Conservation (phyloP, 2,888 invertebrate species). For the Thereva unica region DNA sequence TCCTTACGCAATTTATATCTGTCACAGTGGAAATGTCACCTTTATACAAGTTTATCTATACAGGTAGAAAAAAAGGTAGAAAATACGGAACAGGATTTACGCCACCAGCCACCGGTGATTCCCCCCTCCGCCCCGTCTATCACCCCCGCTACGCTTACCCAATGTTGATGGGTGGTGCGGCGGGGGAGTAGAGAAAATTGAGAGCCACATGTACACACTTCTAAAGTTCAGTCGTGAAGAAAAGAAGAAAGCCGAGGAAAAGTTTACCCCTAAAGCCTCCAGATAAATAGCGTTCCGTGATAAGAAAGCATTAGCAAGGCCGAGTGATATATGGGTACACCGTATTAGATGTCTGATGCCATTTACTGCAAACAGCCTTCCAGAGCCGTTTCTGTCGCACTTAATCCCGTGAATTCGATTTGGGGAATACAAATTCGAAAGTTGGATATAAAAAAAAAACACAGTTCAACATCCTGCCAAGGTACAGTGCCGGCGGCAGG, state of each 20-base stretch:
- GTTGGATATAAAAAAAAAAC: neutral
- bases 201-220: conserved; percentile 6
- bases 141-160: no score
- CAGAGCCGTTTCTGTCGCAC: conserved; percentile 25
- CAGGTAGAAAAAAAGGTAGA: neutral
- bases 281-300: conserved; percentile 53
- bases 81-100: neutral
- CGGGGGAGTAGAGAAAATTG: no score
- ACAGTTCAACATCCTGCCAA: neutral
- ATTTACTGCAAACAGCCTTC: conserved; percentile 37
- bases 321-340: conserved; percentile 39
- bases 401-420: conserved; percentile 29
- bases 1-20: conserved; percentile 21
- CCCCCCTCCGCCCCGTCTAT: no score
- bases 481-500: neutral
- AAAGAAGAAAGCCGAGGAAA: conserved; percentile 29
- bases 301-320: conserved; percentile 48
- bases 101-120: no score
- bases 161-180: no score
- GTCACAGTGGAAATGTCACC: conserved; percentile 26
- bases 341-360: conserved; percentile 40
- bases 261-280: conserved; percentile 46
- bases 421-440: conserved; percentile 22
- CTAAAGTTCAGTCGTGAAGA: conserved; percentile 10
- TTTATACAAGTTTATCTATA: conserved; percentile 20